These are phyloP conservation scores for Fistularia tabacaria DNA, from an alignment of 2,797 vertebrate species.

Conservation along the genomic window DNA sequence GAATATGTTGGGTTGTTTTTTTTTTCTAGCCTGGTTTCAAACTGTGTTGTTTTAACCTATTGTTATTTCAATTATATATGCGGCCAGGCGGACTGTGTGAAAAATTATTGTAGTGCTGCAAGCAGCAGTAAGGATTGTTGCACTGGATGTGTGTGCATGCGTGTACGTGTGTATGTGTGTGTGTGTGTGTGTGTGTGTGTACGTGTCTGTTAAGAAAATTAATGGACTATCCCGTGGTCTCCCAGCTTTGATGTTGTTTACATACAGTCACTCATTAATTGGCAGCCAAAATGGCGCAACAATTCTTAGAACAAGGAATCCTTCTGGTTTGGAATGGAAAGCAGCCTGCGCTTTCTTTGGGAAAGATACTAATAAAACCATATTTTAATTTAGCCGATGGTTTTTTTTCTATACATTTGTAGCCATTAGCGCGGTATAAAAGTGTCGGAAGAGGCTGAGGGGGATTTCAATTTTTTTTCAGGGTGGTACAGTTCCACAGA, in stretches of 20 bases:
- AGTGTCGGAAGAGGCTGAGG: no score
- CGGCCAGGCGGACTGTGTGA: constrained; percentile 52
- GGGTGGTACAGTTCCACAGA: no score
- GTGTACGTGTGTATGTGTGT: constrained; percentile 8
- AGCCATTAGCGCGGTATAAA: constrained; percentile 10
- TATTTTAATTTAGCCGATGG: no score
- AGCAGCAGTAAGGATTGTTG: constrained; percentile 49
- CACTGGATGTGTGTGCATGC: constrained; percentile 22
- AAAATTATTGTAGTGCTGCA: constrained; percentile 52
- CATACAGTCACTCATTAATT: constrained; percentile 51
- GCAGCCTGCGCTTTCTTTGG: background rate
- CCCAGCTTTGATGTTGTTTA: constrained; percentile 54
- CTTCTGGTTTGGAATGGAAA: constrained; percentile 5
- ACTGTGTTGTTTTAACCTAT: constrained; percentile 57
- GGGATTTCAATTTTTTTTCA: no score
- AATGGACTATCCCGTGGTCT: constrained; percentile 49
- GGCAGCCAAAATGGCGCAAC: constrained; percentile 23
- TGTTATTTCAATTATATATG: constrained; percentile 63
- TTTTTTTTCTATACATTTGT: constrained; percentile 37
- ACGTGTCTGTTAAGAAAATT: constrained; percentile 37
- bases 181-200: background rate
- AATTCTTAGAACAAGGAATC: constrained; percentile 19
- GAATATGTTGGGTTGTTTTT: no score
- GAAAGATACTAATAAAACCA: constrained; percentile 32
- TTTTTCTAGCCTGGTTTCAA: constrained; percentile 36